phyloP scores from a whole-genome alignment of 2,888 invertebrate species.

The Macropis europaea region DNA sequence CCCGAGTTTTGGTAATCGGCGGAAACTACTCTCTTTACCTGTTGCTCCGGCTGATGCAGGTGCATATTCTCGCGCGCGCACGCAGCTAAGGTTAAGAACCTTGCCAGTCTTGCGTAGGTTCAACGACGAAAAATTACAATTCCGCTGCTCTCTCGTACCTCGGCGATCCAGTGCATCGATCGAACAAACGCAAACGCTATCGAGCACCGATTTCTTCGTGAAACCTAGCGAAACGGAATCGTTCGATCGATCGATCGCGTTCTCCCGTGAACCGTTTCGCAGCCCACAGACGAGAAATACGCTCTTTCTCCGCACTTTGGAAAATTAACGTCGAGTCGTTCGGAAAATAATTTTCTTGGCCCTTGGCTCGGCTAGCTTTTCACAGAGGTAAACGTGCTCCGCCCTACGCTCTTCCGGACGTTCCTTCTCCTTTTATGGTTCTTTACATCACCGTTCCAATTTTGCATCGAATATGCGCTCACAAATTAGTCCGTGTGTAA shows the following conservation, averaged over 20 bases:
- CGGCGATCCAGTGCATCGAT: not conserved
- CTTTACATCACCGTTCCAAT: no score
- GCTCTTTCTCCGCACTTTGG: no score
- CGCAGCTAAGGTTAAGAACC: conserved; percentile 59
- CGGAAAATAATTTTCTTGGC: no score
- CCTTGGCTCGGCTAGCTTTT: no score
- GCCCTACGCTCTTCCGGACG: no score
- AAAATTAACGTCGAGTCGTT: no score
- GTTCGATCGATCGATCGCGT: not conserved
- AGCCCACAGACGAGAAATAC: not conserved
- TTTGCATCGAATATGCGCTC: no score
- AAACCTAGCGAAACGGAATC: not conserved
- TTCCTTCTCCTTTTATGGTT: no score
- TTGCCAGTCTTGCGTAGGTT: not conserved
- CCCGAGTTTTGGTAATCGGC: not conserved
- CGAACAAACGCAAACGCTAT: not conserved
- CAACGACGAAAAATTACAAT: not conserved
- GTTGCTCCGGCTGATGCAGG: conserved; percentile 66
- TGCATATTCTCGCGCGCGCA: conserved; percentile 54
- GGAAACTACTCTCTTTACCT: conserved; percentile 52
- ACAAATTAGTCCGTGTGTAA: no score
- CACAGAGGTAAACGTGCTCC: no score
- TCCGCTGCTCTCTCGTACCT: not conserved
- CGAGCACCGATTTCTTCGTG: not conserved
- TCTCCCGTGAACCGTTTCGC: not conserved